Evolutionary conservation across 2,797 vertebrate species (phyloP).

Genomic region (Mormyrops boulengeri): DNA sequence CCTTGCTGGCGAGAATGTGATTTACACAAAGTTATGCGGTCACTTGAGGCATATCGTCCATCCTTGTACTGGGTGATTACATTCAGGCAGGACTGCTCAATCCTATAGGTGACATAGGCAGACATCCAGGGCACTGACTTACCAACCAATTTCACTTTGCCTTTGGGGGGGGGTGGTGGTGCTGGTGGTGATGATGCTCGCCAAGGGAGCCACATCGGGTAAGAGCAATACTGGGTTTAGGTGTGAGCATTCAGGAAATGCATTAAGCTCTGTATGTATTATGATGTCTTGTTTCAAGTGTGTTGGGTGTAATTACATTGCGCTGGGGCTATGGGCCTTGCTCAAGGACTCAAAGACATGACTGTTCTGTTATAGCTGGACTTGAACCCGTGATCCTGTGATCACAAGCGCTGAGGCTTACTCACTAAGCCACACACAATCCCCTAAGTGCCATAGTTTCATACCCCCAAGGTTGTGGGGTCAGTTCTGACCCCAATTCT

Average conservation of each 20-base stretch:
- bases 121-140: not conserved
- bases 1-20: not conserved
- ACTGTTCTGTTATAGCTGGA: not conserved
- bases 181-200: not conserved
- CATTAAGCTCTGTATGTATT: not conserved
- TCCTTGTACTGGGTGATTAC: not conserved
- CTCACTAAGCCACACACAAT: not conserved
- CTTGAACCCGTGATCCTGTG: not conserved
- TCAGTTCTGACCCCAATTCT: not conserved
- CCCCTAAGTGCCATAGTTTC: not conserved
- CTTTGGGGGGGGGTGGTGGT: not conserved
- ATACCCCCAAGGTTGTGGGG: not conserved
- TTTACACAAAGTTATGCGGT: not conserved
- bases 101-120: not conserved
- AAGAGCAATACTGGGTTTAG: not conserved
- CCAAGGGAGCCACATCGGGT: not conserved
- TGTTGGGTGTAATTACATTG: not conserved
- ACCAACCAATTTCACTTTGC: not conserved
- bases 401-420: not conserved
- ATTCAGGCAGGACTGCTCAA: not conserved
- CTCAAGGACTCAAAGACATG: not conserved
- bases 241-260: not conserved
- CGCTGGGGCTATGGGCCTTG: not conserved
- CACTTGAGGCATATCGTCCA: not conserved
- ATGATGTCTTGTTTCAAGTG: not conserved